Evolutionary conservation across 2,888 invertebrate species (phyloP).

Genomic region (Nematopogon swammerdamellus): DNA sequence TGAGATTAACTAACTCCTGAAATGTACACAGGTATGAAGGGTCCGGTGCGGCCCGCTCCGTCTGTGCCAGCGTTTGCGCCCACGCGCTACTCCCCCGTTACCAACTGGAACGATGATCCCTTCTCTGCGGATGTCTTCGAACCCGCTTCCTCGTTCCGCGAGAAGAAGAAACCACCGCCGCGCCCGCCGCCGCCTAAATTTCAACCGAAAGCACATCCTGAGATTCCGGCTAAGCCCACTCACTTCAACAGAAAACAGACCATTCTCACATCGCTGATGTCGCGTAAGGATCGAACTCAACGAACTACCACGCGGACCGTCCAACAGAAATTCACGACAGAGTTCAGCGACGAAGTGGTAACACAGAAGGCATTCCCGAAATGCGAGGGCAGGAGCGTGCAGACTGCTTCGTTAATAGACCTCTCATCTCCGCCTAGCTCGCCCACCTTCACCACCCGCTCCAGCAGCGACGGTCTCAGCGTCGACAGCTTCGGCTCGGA

Average conservation of each 20-base stretch:
- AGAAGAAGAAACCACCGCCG: constrained; percentile 70
- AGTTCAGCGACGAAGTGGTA: constrained; percentile 30
- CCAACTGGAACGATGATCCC: constrained; percentile 51
- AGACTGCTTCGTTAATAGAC: constrained; percentile 63
- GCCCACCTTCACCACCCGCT: constrained; percentile 70
- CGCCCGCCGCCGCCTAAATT: constrained; percentile 68
- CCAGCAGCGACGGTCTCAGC: constrained; percentile 71
- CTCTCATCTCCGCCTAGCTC: constrained; percentile 71
- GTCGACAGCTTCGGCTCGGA: constrained; percentile 75
- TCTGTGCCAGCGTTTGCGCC: constrained; percentile 37
- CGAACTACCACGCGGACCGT: background rate
- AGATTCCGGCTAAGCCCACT: constrained; percentile 45
- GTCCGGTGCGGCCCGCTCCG: constrained; percentile 59
- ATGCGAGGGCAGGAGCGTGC: constrained; percentile 42
- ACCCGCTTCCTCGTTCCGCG: constrained; percentile 33
- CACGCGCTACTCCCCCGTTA: constrained; percentile 52
- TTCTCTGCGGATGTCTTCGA: constrained; percentile 50
- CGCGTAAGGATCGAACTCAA: constrained; percentile 31
- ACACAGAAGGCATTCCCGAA: constrained; percentile 39
- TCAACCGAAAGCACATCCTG: constrained; percentile 27
- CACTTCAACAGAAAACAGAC: constrained; percentile 51
- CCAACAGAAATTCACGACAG: constrained; percentile 18
- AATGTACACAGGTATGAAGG: constrained; percentile 52
- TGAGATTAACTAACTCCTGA: too few relatives aligned
- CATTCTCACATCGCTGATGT: constrained; percentile 36